Percentiles rank a stretch among this genome's conserved stretches.
These are phyloP conservation scores for Buathra laborator DNA, from an alignment of 2,888 invertebrate species.

Conservation along the genomic window DNA sequence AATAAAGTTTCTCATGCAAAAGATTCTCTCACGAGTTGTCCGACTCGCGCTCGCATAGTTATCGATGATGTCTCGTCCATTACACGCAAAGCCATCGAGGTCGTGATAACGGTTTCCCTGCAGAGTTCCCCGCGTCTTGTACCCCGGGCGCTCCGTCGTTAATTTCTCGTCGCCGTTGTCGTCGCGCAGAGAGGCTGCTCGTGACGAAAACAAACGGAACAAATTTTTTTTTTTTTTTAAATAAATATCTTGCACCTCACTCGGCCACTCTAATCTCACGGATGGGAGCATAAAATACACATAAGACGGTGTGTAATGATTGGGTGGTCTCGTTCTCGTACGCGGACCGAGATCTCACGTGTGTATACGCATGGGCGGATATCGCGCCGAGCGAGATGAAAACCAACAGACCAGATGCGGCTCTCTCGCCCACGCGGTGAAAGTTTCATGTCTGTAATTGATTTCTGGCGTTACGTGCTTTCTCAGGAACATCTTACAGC, in stretches of 20 bases:
- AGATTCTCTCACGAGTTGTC: constrained; percentile 39
- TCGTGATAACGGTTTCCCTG: constrained; percentile 43
- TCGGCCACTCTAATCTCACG: constrained; percentile 55
- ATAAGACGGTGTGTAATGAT: constrained; percentile 10
- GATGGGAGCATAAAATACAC: constrained; percentile 49
- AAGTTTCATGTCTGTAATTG: constrained; percentile 81
- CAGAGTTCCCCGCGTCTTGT: neutral
- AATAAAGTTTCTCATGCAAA: neutral
- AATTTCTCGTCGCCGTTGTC: constrained; percentile 44
- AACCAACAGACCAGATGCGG: constrained; percentile 77
- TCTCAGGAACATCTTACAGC: constrained; percentile 43
- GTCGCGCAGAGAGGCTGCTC: neutral
- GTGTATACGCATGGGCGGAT: constrained; percentile 35
- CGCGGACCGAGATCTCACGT: constrained; percentile 7
- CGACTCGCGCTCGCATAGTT: constrained; percentile 13
- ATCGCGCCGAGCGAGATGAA: constrained; percentile 62
- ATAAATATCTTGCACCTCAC: constrained; percentile 22
- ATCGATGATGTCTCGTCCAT: constrained; percentile 42
- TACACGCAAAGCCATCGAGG: constrained; percentile 37
- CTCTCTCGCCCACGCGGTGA: constrained; percentile 82
- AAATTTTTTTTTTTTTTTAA: neutral
- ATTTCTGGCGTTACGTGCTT: constrained; percentile 76
- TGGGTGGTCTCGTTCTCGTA: constrained; percentile 39
- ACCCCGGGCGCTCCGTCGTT: constrained; percentile 20
- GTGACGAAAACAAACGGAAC: constrained; percentile 23